These are phyloP conservation scores for Dendroctonus ponderosae DNA, from an alignment of 1,140 invertebrate genomes.

Conservation along the genomic window DNA sequence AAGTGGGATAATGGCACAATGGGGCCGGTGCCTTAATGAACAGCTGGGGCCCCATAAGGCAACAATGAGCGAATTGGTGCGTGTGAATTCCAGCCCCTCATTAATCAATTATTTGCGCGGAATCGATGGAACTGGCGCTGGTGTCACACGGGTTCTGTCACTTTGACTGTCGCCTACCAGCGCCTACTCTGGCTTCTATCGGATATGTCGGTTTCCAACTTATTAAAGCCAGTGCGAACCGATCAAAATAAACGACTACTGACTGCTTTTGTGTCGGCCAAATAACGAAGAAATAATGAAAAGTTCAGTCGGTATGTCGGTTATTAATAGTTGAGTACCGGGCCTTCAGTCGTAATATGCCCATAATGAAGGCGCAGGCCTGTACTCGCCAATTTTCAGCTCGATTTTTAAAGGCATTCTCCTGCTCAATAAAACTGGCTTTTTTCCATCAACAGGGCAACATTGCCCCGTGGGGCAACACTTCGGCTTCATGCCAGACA, in stretches of 20 bases:
- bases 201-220: conserved; percentile 8
- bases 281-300: conserved; percentile 36
- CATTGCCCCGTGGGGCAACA: too few species aligned
- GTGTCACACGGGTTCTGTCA: too few species aligned
- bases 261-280: conserved; percentile 28
- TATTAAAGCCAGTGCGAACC: conserved; percentile 36
- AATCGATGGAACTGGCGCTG: too few species aligned
- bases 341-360: conserved; percentile 33
- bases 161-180: too few species aligned
- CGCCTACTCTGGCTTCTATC: too few species aligned
- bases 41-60: conserved; percentile 37
- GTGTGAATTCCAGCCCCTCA: conserved; percentile 41
- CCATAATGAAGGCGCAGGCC: conserved; percentile 31
- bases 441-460: too few species aligned
- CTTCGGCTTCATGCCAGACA: too few species aligned
- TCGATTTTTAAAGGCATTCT: background rate
- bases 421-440: too few species aligned
- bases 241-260: conserved; percentile 39
- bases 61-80: conserved; percentile 42
- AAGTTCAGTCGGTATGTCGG: conserved; percentile 33
- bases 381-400: conserved; percentile 15
- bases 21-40: conserved; percentile 37
- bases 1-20: conserved; percentile 40
- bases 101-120: conserved; percentile 36
- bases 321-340: conserved; percentile 37